phyloP scores from a whole-genome alignment of 2,888 invertebrate genomes.

The Melikaiella ostensackeni region DNA sequence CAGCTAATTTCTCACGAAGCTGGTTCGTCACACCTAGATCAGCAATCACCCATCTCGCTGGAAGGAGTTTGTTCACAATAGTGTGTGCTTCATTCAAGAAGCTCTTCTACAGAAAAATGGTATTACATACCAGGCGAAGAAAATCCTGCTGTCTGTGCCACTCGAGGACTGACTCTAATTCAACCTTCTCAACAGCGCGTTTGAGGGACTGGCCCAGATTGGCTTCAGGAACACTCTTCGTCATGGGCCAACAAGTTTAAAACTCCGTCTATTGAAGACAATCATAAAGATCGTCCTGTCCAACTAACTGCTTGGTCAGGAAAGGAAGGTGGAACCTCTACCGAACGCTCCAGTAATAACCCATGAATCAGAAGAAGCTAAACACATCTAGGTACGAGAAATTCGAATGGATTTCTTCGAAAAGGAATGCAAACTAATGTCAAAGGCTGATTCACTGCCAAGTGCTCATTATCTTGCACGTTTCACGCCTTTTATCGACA shows the following conservation, averaged over 20 bases:
- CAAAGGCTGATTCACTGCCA: too few relatives aligned
- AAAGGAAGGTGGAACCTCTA: background rate
- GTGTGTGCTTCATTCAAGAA: constrained; percentile 22
- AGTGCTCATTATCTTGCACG: too few relatives aligned
- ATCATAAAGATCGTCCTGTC: background rate
- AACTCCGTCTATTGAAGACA: fast-evolving
- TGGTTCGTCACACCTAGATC: constrained; percentile 35
- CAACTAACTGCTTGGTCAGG: too few relatives aligned
- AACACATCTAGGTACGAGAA: too few relatives aligned
- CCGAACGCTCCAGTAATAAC: background rate
- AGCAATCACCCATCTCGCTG: constrained; percentile 41
- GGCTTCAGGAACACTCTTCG: background rate
- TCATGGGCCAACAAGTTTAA: background rate
- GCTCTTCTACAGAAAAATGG: too few relatives aligned
- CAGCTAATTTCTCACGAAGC: constrained; percentile 33
- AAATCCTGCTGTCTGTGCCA: too few relatives aligned
- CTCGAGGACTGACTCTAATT: too few relatives aligned
- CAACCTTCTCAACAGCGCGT: too few relatives aligned
- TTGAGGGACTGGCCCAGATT: background rate
- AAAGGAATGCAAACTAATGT: too few relatives aligned
- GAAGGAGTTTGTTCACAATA: constrained; percentile 43
- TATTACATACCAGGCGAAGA: too few relatives aligned
- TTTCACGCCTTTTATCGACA: too few relatives aligned
- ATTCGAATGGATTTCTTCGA: too few relatives aligned
- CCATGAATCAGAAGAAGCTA: background rate